These are phyloP conservation scores for Helicolenus hilgendorfi DNA, from an alignment of 2,797 vertebrate genomes.

Conservation along the genomic window DNA sequence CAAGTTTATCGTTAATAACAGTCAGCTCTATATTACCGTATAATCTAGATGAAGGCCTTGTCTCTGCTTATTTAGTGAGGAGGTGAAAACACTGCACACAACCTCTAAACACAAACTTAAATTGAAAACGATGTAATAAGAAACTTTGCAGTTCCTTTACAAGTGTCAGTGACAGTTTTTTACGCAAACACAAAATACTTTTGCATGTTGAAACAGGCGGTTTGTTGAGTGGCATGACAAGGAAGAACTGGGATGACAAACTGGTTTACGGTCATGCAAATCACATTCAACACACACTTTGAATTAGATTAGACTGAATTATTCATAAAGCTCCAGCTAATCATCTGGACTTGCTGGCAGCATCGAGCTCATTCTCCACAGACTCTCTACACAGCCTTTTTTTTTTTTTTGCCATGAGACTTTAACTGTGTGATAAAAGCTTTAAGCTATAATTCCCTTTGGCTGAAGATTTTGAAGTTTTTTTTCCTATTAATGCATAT, in stretches of 20 bases:
- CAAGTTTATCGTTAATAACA: too few species aligned
- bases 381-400: neutral
- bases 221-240: neutral
- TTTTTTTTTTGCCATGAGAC: neutral
- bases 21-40: neutral
- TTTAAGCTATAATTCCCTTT: neutral
- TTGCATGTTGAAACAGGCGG: neutral
- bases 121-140: neutral
- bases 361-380: neutral
- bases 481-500: neutral
- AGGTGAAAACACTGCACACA: neutral
- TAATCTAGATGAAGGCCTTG: neutral
- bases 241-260: neutral
- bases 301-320: neutral
- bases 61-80: neutral
- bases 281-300: neutral
- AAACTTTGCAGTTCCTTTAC: neutral
- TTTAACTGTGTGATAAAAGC: neutral
- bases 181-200: neutral
- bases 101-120: neutral
- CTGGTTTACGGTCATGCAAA: neutral
- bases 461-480: neutral
- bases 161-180: too few species aligned
- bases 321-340: slow-evolving; percentile 10
- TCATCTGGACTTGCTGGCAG: neutral